Conservation (phyloP, 2,797 vertebrate species). For the Oreochromis mossambicus region DNA sequence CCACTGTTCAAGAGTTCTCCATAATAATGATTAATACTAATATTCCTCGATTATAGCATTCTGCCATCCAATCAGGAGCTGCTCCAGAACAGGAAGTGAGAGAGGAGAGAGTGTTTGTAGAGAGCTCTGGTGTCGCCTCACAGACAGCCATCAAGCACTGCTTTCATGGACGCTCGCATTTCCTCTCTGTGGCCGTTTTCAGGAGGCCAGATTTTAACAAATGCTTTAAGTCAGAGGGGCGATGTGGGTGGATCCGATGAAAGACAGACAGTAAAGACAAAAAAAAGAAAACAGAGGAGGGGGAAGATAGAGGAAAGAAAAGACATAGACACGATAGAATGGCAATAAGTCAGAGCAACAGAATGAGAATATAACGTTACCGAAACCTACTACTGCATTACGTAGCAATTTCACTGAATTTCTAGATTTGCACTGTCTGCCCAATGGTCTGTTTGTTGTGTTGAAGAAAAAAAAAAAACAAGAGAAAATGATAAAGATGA, state of each 20-base stretch:
- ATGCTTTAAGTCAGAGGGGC: conserved; percentile 24
- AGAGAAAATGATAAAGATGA: conserved; percentile 60
- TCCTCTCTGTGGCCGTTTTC: conserved; percentile 1
- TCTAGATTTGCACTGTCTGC: conserved; percentile 81
- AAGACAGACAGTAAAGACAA: background rate
- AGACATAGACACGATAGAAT: conserved; percentile 54
- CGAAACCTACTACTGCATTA: conserved; percentile 70
- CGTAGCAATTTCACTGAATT: conserved; percentile 78
- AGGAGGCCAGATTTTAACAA: background rate
- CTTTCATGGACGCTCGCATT: background rate
- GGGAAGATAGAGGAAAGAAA: conserved; percentile 51
- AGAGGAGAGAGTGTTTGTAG: conserved; percentile 19
- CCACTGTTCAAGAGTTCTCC: conserved; percentile 14
- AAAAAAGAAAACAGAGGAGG: conserved; percentile 17
- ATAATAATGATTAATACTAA: background rate
- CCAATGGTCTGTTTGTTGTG: conserved; percentile 76
- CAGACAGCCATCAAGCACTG: conserved; percentile 14
- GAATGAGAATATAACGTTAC: conserved; percentile 59
- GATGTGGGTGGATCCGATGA: background rate
- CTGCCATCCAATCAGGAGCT: background rate
- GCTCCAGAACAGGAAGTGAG: conserved; percentile 21
- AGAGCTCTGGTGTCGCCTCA: conserved; percentile 29
- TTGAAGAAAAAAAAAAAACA: conserved; percentile 70
- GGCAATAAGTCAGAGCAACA: conserved; percentile 70
- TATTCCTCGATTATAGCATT: background rate